phyloP scores from a whole-genome alignment of 2,888 invertebrate species.

The Drosophila siamana region DNA sequence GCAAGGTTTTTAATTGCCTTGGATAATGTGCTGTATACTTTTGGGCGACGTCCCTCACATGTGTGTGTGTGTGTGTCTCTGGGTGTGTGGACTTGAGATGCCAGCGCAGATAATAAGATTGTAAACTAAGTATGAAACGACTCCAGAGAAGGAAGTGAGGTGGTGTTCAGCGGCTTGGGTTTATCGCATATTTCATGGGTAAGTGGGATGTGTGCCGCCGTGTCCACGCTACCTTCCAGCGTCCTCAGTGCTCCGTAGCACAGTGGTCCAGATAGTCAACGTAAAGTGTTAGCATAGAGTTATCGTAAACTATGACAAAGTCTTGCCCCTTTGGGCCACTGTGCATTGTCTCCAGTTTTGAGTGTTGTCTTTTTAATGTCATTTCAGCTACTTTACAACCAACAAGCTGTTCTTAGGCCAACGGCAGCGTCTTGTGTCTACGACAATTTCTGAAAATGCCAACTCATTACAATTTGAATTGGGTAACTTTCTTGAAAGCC shows the following conservation, averaged over 20 bases:
- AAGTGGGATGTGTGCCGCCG: conserved; percentile 9
- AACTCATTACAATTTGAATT: conserved; percentile 76
- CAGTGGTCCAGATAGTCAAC: conserved; percentile 3
- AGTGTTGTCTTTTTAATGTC: conserved; percentile 73
- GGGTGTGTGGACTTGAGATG: conserved; percentile 58
- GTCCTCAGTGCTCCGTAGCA: conserved; percentile 15
- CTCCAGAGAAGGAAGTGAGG: conserved; percentile 10
- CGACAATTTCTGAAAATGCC: conserved; percentile 70
- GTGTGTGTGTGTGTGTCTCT: conserved; percentile 11
- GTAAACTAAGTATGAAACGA: conserved; percentile 68
- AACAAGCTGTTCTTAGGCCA: conserved; percentile 30
- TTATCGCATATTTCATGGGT: conserved; percentile 52
- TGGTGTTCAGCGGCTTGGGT: conserved; percentile 35
- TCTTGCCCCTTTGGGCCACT: conserved; percentile 17
- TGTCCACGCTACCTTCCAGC: conserved; percentile 33
- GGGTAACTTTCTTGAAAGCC: conserved; percentile 52
- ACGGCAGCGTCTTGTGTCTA: conserved; percentile 40
- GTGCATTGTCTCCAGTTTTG: conserved; percentile 34
- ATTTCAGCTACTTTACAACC: conserved; percentile 74
- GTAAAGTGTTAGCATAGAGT: too few species aligned
- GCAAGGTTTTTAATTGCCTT: conserved; percentile 76
- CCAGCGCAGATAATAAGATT: conserved; percentile 73
- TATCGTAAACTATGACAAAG: not conserved
- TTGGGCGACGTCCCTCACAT: conserved; percentile 13
- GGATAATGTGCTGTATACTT: conserved; percentile 45